phyloP scores from a whole-genome alignment of 2,797 vertebrate species.

The Lemur catta region DNA sequence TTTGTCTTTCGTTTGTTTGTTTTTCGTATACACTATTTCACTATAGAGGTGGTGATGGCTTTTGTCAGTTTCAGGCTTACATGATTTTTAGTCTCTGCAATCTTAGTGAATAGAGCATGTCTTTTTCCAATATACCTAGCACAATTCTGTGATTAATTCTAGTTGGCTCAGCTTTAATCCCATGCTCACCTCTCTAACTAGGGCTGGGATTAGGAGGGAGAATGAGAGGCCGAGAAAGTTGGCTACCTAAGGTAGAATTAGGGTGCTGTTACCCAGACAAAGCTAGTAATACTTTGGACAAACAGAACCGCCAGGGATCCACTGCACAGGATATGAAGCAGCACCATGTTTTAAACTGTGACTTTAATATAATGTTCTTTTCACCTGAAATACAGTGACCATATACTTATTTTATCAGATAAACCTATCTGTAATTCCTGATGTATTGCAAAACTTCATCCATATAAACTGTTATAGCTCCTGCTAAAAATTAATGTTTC shows the following conservation, averaged over 20 bases:
- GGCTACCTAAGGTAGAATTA: background rate
- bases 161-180: background rate
- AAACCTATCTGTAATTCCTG: background rate
- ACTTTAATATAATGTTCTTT: background rate
- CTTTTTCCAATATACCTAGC: background rate
- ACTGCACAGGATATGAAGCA: background rate
- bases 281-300: background rate
- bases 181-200: background rate
- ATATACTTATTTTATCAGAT: background rate
- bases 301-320: background rate
- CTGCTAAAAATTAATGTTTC: background rate
- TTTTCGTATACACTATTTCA: background rate
- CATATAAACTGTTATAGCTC: background rate
- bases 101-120: background rate
- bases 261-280: background rate
- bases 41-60: background rate
- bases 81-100: background rate
- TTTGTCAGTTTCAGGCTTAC: background rate
- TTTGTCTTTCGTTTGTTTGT: background rate
- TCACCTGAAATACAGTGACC: background rate
- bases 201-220: background rate
- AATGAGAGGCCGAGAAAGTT: background rate
- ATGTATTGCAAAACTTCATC: background rate
- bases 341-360: background rate
- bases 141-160: background rate